phyloP scores from a whole-genome alignment of 35 echinoderm and acorn worm species.

The Patiria miniata region DNA sequence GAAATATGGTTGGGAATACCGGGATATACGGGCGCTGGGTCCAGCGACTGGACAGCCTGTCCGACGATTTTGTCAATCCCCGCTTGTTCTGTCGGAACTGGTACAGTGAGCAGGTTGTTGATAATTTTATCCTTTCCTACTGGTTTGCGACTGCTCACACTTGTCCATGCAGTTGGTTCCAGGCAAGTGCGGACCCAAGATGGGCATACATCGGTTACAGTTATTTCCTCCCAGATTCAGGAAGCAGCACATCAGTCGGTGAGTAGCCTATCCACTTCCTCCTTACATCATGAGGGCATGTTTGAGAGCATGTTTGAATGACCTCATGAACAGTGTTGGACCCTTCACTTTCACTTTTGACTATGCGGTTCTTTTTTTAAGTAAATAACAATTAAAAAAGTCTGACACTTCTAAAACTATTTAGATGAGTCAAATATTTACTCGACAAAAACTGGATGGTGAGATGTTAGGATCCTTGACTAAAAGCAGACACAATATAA shows the following conservation, averaged over 20 bases:
- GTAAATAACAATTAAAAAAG: not conserved
- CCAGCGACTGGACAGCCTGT: constrained; percentile 62
- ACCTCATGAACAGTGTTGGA: not conserved
- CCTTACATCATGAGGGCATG: not conserved
- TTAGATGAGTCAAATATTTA: no score
- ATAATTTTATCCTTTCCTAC: not conserved
- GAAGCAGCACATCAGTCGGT: not conserved
- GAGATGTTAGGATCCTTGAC: no score
- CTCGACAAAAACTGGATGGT: no score
- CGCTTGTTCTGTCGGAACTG: constrained; percentile 64
- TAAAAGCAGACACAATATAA: no score
- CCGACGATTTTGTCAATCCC: constrained; percentile 40
- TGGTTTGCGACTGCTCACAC: not conserved
- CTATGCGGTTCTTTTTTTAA: not conserved
- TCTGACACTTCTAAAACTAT: no score
- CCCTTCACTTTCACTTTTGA: not conserved
- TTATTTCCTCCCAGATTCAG: not conserved
- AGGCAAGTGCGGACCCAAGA: not conserved
- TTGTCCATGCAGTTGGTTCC: constrained; percentile 51
- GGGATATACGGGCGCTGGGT: constrained; percentile 75
- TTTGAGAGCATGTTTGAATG: not conserved
- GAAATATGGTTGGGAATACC: constrained; percentile 55
- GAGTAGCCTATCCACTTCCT: not conserved
- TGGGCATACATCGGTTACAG: not conserved
- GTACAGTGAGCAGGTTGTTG: constrained; percentile 48